phyloP scores from a whole-genome alignment of 2,888 invertebrate species.

The Troides oblongomaculatus region DNA sequence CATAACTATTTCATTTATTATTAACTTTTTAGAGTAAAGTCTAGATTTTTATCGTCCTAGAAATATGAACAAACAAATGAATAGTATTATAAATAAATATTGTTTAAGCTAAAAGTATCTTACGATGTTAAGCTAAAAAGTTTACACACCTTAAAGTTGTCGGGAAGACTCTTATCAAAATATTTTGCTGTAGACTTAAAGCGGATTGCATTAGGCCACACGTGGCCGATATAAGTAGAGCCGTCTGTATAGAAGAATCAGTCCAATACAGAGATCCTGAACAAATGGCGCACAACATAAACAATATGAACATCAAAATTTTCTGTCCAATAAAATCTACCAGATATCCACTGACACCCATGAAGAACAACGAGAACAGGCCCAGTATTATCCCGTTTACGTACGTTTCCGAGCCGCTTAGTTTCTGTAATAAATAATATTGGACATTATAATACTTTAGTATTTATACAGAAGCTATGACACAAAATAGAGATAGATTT shows the following conservation, averaged over 20 bases:
- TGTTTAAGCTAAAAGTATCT: too few relatives aligned
- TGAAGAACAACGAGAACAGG: conserved; percentile 41
- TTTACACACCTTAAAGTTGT: conserved; percentile 49
- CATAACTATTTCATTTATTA: too few relatives aligned
- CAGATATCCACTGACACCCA: conserved; percentile 42
- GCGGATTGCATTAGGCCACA: conserved; percentile 51
- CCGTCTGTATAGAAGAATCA: conserved; percentile 47
- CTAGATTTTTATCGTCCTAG: too few relatives aligned
- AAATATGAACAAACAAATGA: too few relatives aligned
- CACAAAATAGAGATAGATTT: too few relatives aligned
- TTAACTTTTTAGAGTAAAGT: too few relatives aligned
- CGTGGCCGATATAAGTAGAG: conserved; percentile 47
- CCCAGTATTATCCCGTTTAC: conserved; percentile 50
- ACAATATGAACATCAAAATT: conserved; percentile 41
- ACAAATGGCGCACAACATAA: conserved; percentile 42
- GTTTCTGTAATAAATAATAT: conserved; percentile 40
- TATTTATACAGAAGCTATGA: too few relatives aligned
- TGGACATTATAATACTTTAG: too few relatives aligned
- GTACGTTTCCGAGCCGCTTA: conserved; percentile 52
- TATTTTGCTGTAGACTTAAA: conserved; percentile 46
- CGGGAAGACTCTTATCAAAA: conserved; percentile 53
- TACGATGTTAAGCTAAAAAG: background rate
- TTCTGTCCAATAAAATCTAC: conserved; percentile 47
- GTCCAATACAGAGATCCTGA: conserved; percentile 50
- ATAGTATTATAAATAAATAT: too few relatives aligned